A percentile compares a stretch with the other conserved stretches of the same genome.
phyloP scores from a whole-genome alignment of 2,888 invertebrate genomes.

The Danaus chrysippus region DNA sequence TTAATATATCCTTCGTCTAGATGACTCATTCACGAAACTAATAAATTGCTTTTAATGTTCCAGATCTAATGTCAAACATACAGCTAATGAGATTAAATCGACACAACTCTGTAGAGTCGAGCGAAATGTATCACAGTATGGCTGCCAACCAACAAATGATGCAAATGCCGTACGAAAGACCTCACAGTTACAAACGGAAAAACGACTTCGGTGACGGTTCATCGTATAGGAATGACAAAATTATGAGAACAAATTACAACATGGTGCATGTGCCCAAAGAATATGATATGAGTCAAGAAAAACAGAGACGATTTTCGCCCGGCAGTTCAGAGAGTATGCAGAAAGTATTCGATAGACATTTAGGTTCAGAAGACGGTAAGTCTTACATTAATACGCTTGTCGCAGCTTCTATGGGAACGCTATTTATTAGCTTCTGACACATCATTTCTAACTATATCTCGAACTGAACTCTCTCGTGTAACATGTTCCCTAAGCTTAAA shows the following conservation, averaged over 20 bases:
- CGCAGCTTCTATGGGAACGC: slow-evolving; percentile 29
- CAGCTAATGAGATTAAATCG: slow-evolving; percentile 60
- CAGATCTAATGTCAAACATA: slow-evolving; percentile 64
- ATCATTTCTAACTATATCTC: slow-evolving; percentile 5
- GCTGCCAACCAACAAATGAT: slow-evolving; percentile 51
- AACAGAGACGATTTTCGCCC: slow-evolving; percentile 59
- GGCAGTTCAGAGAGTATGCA: slow-evolving; percentile 55
- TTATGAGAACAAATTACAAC: slow-evolving; percentile 62
- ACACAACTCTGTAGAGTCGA: slow-evolving; percentile 63
- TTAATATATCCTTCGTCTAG: no score
- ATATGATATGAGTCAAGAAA: slow-evolving; percentile 55
- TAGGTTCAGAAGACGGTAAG: slow-evolving; percentile 71
- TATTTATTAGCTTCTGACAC: slow-evolving; percentile 40
- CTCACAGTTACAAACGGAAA: slow-evolving; percentile 62
- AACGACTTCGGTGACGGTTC: slow-evolving; percentile 65
- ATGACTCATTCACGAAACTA: not conserved
- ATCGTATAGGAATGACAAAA: slow-evolving; percentile 63
- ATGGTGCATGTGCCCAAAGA: slow-evolving; percentile 61
- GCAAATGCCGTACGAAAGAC: slow-evolving; percentile 62
- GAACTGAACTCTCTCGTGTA: not conserved
- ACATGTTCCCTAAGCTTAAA: slow-evolving; percentile 38
- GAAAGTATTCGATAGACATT: slow-evolving; percentile 65
- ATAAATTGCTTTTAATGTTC: slow-evolving; percentile 32
- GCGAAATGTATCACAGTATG: slow-evolving; percentile 62
- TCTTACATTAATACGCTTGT: slow-evolving; percentile 26